Conservation (phyloP, 2,797 vertebrate genomes). For the Arrhamphus sclerolepis region DNA sequence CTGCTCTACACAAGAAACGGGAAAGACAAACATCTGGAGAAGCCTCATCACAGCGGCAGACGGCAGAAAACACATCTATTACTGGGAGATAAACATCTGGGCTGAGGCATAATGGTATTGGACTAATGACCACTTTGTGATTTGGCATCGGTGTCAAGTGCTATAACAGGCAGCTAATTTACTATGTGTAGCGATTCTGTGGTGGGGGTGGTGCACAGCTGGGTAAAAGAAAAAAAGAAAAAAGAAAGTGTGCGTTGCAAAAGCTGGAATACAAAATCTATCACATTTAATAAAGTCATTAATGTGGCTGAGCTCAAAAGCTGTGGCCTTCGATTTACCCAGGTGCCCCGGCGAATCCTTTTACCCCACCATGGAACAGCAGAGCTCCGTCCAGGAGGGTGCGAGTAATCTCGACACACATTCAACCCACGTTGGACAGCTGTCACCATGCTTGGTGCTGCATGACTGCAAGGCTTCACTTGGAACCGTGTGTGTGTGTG, state of each 20-base stretch:
- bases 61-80: constrained; percentile 60
- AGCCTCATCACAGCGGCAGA: constrained; percentile 29
- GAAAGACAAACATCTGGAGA: constrained; percentile 74
- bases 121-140: constrained; percentile 58
- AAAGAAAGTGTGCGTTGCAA: constrained; percentile 19
- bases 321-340: constrained; percentile 40
- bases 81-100: constrained; percentile 63
- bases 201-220: constrained; percentile 14
- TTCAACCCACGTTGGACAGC: not conserved
- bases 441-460: constrained; percentile 1
- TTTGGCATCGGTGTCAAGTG: constrained; percentile 49
- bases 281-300: constrained; percentile 56
- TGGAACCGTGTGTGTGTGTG: constrained; percentile 9
- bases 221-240: constrained; percentile 18
- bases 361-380: not conserved
- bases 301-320: constrained; percentile 53
- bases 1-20: constrained; percentile 66
- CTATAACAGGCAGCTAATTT: constrained; percentile 37
- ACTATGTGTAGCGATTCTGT: constrained; percentile 27
- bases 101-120: constrained; percentile 43
- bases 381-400: not conserved
- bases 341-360: constrained; percentile 2
- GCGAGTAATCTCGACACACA: not conserved
- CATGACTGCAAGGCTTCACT: constrained; percentile 26
- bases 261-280: constrained; percentile 45